Percentiles rank a stretch among this genome's conserved stretches.
Evolutionary conservation across 2,797 vertebrate genomes (phyloP).

Genomic region (Falco rusticolus): DNA sequence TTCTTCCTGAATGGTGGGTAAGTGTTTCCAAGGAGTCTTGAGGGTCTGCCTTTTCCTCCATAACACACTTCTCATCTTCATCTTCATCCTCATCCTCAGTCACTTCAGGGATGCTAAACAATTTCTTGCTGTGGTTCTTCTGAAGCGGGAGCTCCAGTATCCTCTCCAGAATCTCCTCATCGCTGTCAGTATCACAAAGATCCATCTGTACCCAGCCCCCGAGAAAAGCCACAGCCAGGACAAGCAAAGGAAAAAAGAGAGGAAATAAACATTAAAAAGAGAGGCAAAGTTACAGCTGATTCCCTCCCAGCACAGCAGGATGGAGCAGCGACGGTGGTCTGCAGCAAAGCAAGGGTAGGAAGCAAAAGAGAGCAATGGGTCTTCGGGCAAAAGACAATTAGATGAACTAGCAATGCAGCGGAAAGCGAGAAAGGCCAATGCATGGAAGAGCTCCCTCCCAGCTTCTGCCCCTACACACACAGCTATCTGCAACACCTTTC

Average conservation of each 20-base stretch:
- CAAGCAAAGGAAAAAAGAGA: conserved; percentile 61
- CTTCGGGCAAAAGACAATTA: conserved; percentile 36
- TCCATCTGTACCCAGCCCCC: conserved; percentile 74
- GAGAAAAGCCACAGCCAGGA: conserved; percentile 56
- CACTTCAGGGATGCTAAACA: conserved; percentile 93
- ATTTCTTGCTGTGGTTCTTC: conserved; percentile 83
- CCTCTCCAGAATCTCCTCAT: conserved; percentile 91
- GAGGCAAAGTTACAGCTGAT: conserved; percentile 1
- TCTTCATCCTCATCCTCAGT: conserved; percentile 90
- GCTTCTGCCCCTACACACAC: neutral
- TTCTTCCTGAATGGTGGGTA: neutral
- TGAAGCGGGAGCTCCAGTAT: conserved; percentile 90
- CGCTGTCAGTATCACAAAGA: conserved; percentile 88
- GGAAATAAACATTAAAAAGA: conserved; percentile 66
- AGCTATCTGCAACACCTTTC: neutral
- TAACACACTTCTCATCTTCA: conserved; percentile 42
- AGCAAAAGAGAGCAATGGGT: conserved; percentile 22
- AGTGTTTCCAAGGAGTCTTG: neutral
- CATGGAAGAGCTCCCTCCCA: conserved; percentile 42
- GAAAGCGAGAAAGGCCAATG: conserved; percentile 56
- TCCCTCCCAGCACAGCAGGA: conserved; percentile 65
- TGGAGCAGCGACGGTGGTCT: conserved; percentile 14
- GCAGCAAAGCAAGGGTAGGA: conserved; percentile 28
- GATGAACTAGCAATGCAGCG: conserved; percentile 30
- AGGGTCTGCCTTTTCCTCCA: neutral